These are phyloP conservation scores for Burhinus oedicnemus DNA, from an alignment of 2,113 vertebrate genomes.

Conservation along the genomic window DNA sequence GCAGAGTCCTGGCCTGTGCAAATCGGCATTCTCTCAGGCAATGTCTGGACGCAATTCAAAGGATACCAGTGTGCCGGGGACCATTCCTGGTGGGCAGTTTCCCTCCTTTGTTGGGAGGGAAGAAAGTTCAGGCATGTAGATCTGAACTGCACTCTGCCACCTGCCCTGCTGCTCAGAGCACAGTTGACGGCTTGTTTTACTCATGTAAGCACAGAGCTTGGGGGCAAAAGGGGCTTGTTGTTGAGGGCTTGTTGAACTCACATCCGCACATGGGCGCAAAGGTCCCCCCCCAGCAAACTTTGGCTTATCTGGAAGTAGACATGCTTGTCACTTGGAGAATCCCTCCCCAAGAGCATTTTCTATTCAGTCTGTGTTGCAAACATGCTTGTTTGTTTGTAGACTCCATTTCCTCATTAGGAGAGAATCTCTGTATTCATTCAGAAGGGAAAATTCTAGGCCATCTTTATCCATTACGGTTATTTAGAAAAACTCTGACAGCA, in stretches of 20 bases:
- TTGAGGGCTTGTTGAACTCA: neutral
- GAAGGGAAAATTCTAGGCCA: neutral
- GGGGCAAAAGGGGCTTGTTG: neutral
- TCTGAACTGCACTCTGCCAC: neutral
- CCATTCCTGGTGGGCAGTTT: neutral
- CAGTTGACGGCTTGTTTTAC: neutral
- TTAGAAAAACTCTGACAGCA: neutral
- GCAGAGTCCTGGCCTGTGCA: neutral
- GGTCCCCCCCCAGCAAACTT: accelerated
- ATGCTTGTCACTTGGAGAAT: neutral
- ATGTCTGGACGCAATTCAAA: neutral
- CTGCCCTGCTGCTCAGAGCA: neutral
- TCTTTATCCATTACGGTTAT: neutral
- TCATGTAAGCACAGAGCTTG: neutral
- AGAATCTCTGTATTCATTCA: neutral
- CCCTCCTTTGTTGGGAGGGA: neutral
- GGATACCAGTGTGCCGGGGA: neutral
- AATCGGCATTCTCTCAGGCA: neutral
- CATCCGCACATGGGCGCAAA: neutral
- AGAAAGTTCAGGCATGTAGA: neutral
- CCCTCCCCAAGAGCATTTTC: neutral
- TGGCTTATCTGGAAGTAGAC: neutral
- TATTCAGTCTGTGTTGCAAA: neutral
- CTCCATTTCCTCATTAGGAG: neutral
- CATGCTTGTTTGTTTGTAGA: neutral